Evolutionary conservation across 30 jellyfish, hydroid and myxozoan species (phyloP).

Genomic region (Turritopsis dohrnii): DNA sequence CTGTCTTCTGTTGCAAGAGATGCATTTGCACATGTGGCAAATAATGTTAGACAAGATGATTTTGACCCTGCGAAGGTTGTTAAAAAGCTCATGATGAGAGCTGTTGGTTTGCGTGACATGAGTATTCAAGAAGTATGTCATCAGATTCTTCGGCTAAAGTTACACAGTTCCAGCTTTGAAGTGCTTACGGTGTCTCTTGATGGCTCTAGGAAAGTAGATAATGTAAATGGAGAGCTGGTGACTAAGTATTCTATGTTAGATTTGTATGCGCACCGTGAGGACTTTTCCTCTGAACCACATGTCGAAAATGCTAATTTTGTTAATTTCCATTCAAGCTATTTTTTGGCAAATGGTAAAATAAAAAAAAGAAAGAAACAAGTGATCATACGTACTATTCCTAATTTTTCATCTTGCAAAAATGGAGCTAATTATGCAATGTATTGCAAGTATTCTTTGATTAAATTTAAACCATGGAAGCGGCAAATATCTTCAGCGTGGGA

Average conservation of each 20-base stretch:
- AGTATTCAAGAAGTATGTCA: conserved; percentile 61
- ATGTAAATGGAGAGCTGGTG: conserved; percentile 25
- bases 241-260: conserved; percentile 22
- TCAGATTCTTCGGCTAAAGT: conserved; percentile 32
- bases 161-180: conserved; percentile 42
- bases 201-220: conserved; percentile 30
- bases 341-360: conserved; percentile 24
- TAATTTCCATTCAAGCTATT: conserved; percentile 30
- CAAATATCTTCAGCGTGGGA: conserved; percentile 39
- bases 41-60: neutral
- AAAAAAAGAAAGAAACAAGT: neutral
- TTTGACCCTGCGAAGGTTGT: conserved; percentile 28
- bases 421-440: conserved; percentile 22
- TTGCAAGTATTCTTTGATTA: conserved; percentile 43
- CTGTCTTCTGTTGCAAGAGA: neutral
- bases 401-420: conserved; percentile 4
- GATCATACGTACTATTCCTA: neutral
- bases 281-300: neutral
- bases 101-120: conserved; percentile 63
- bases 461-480: conserved; percentile 45
- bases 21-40: conserved; percentile 30
- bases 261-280: conserved; percentile 19
- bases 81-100: conserved; percentile 43
- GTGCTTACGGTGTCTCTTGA: conserved; percentile 28
- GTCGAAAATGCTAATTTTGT: conserved; percentile 21